Base-by-base conservation (phyloP, 2,888 invertebrate genomes). In the Apomyelois bistriatella region DNA sequence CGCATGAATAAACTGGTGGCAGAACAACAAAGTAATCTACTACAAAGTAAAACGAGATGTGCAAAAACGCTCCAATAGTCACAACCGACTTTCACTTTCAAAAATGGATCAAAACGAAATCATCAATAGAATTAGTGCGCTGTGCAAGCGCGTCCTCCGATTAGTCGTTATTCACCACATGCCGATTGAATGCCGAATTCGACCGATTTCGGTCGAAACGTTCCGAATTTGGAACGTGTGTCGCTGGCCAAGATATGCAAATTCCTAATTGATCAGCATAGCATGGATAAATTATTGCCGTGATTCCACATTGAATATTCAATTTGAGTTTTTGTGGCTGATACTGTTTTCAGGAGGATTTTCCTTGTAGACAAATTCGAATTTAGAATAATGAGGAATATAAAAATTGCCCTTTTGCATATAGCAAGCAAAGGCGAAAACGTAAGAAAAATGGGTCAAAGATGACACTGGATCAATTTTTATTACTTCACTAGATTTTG, bases 221-320 rank as follows among this genome's bases (percentile, higher is more conserved):
- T 46, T 50, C 40, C n/a, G 46, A 16, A 32, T 12, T 47, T 36
- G 43, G 51, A 42, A 48, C 47, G 56, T 52, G 58, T 53, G 54
- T 15, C 54, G 5, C 30, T 41, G 28, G 16, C 53, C 53, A 57
- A 60, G 58, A 58, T 61, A 59, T 59, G 61, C 58, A 59, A 61
- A 59, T 60, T 51, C 52, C 53, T 58, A 59, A 60, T 60, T 59
- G 57, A 54, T 55, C 57, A 46, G 46, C 46, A 40, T 49, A 38
- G 49, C 37, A 9, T 38, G 15, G 49, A 50, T 50, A 50, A 50
- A 41, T 50, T 50, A 50, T 50, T 41, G 38, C 49, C 16, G 10
- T 40, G 49, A 41, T 50, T 41, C 28, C 13, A 5, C 35, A 28
- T 40, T 50, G 40, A 50, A 50, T 50, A 50, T 50, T 50, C 49